phyloP scores from a whole-genome alignment of 2,888 invertebrate genomes.

The Amaurobius ferox region DNA sequence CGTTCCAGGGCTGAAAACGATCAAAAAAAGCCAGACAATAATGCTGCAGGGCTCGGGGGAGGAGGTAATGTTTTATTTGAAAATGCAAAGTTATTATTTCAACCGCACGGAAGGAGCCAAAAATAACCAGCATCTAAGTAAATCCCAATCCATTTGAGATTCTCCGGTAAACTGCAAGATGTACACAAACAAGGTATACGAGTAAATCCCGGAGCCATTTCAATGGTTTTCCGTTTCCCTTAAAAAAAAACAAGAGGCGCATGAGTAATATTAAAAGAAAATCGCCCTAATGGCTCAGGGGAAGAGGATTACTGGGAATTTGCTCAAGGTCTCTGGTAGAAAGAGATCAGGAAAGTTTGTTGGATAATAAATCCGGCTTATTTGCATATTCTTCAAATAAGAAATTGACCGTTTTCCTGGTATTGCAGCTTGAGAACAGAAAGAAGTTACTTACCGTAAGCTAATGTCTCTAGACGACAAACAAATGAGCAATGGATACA shows the following conservation, averaged over 20 bases:
- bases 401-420: constrained; percentile 17
- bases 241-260: constrained; percentile 31
- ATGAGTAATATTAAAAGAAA: constrained; percentile 58
- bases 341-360: constrained; percentile 47
- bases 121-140: constrained; percentile 54
- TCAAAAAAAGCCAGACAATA: constrained; percentile 22
- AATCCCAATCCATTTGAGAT: constrained; percentile 36
- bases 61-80: constrained; percentile 54
- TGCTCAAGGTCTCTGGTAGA: background rate
- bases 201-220: background rate
- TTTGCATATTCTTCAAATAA: constrained; percentile 61
- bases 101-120: constrained; percentile 32
- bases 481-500: background rate
- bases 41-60: background rate
- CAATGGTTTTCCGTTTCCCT: constrained; percentile 43
- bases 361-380: constrained; percentile 57
- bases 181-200: constrained; percentile 7
- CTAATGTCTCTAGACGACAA: background rate
- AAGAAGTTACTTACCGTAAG: background rate
- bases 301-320: constrained; percentile 30
- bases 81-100: constrained; percentile 57
- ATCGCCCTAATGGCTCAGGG: constrained; percentile 44
- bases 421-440: background rate
- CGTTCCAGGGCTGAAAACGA: constrained; percentile 21
- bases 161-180: constrained; percentile 1